Evolutionary conservation across 2,797 vertebrate genomes (phyloP).

Genomic region (Pygocentrus nattereri): DNA sequence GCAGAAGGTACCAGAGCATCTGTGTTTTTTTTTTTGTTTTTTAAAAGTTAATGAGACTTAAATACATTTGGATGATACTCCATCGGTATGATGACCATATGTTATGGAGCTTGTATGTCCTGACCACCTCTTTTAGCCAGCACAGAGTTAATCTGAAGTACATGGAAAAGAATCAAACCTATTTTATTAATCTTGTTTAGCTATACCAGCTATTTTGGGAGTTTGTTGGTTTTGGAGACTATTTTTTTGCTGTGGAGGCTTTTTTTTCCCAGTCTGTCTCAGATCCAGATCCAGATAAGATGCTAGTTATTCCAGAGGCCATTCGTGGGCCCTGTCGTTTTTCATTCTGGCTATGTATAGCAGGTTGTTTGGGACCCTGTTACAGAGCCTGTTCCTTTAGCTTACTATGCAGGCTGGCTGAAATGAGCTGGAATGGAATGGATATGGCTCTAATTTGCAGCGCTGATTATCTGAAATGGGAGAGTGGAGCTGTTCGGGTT

Average conservation of each 20-base stretch:
- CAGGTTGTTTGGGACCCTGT: not conserved
- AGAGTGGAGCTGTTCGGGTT: constrained; percentile 35
- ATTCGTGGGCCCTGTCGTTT: not conserved
- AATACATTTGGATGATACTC: not conserved
- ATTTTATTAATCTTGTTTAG: not conserved
- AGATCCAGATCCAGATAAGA: not conserved
- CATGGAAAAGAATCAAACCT: not conserved
- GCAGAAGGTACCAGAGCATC: too few relatives aligned
- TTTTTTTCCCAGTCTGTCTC: not conserved
- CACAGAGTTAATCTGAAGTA: not conserved
- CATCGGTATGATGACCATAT: not conserved
- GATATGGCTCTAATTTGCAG: constrained; percentile 20
- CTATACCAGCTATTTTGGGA: not conserved
- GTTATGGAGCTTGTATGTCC: not conserved
- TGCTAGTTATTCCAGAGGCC: not conserved
- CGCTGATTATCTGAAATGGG: constrained; percentile 39
- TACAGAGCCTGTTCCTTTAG: constrained; percentile 14
- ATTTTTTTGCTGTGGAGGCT: not conserved
- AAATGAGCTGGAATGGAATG: constrained; percentile 37
- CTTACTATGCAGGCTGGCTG: constrained; percentile 7
- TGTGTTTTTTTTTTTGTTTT: too few relatives aligned
- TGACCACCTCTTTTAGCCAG: not conserved
- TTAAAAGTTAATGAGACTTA: not conserved
- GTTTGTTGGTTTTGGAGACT: not conserved
- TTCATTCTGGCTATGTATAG: not conserved